Evolutionary conservation across 2,888 invertebrate genomes (phyloP).

Genomic region (Ommatoiulus sabulosus): DNA sequence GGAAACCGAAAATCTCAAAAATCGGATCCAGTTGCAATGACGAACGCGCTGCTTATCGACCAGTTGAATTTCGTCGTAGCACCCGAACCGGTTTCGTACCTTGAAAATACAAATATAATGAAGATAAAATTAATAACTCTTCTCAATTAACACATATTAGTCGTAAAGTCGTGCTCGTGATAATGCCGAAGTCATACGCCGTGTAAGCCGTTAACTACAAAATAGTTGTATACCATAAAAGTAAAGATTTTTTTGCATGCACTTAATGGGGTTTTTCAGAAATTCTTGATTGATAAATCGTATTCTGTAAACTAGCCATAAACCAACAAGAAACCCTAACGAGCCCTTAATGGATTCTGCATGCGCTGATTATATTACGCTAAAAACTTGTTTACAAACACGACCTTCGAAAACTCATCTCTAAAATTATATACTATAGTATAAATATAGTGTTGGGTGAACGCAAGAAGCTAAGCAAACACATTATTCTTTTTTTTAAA

Average conservation of each 20-base stretch:
- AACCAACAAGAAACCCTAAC: too few species aligned
- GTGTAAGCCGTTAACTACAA: too few species aligned
- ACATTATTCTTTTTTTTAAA: background rate
- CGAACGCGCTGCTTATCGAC: conserved; percentile 78
- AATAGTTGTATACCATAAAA: too few species aligned
- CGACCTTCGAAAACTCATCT: background rate
- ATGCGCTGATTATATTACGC: too few species aligned
- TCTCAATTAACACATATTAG: conserved; percentile 30
- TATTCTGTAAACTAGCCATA: too few species aligned
- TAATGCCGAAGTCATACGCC: background rate
- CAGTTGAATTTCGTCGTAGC: conserved; percentile 87
- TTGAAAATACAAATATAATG: conserved; percentile 67
- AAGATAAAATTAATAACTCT: conserved; percentile 51
- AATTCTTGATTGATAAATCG: too few species aligned
- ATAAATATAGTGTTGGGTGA: background rate
- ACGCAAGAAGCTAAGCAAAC: background rate
- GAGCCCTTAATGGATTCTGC: too few species aligned
- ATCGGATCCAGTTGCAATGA: conserved; percentile 95
- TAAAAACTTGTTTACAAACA: background rate
- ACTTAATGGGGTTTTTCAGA: too few species aligned
- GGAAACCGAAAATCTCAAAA: conserved; percentile 82
- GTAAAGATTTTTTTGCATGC: too few species aligned
- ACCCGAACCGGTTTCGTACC: conserved; percentile 88
- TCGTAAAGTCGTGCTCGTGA: background rate
- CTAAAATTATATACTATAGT: background rate